These are phyloP conservation scores for Tribolium freemani DNA, from an alignment of 2,888 invertebrate genomes.

Conservation along the genomic window DNA sequence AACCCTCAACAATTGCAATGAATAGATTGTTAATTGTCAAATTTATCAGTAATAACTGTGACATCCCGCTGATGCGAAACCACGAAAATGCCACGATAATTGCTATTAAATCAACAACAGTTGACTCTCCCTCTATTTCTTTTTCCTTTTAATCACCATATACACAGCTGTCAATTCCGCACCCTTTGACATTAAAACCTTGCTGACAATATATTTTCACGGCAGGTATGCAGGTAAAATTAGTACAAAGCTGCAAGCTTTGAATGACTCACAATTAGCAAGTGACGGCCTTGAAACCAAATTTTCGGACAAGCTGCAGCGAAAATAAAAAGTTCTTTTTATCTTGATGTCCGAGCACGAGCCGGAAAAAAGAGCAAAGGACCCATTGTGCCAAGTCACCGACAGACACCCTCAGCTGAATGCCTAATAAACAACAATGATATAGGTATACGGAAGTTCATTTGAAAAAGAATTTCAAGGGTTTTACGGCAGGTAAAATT, in stretches of 20 bases:
- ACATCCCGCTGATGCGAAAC: not conserved
- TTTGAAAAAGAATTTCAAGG: constrained; percentile 29
- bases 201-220: not conserved
- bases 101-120: not conserved
- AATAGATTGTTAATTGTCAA: not conserved
- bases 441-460: constrained; percentile 18
- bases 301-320: not conserved
- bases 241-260: not conserved
- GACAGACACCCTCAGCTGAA: not conserved
- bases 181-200: not conserved
- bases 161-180: not conserved
- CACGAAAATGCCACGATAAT: not conserved
- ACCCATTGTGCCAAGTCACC: not conserved
- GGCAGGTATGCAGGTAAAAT: not conserved
- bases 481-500: constrained; percentile 20
- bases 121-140: not conserved
- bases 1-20: not conserved
- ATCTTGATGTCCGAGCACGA: constrained; percentile 3
- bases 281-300: not conserved
- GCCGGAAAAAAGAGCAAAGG: constrained; percentile 1
- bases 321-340: not conserved
- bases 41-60: not conserved
- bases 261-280: not conserved
- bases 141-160: not conserved
- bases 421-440: constrained; percentile 22